A percentile compares a stretch with the other conserved stretches of the same genome.
Evolutionary conservation across 2,888 invertebrate species (phyloP).

Genomic region (Tachina fera): DNA sequence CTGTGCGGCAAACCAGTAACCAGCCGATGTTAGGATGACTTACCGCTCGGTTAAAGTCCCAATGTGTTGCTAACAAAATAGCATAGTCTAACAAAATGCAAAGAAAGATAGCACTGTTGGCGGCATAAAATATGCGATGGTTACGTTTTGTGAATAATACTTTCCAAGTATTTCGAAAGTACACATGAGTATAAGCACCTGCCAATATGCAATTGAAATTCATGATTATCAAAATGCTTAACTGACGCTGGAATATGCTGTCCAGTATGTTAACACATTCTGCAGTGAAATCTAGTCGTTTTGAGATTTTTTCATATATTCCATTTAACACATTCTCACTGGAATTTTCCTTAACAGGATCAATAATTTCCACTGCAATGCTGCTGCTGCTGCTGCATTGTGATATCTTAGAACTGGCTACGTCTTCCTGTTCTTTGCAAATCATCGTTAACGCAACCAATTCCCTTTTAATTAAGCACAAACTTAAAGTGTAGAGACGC

Average conservation of each 20-base stretch:
- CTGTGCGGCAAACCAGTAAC: no score
- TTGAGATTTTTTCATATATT: constrained; percentile 7
- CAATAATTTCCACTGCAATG: constrained; percentile 43
- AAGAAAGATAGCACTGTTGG: constrained; percentile 76
- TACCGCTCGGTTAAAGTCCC: constrained; percentile 74
- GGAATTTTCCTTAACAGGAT: constrained; percentile 33
- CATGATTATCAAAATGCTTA: constrained; percentile 74
- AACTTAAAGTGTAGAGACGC: constrained; percentile 70
- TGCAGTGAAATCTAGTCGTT: constrained; percentile 14
- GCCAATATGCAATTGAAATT: constrained; percentile 78
- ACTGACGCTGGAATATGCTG: constrained; percentile 73
- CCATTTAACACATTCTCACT: neutral
- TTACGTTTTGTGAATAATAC: constrained; percentile 75
- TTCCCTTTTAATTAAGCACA: constrained; percentile 75
- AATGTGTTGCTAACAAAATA: constrained; percentile 74
- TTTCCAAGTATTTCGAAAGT: constrained; percentile 77
- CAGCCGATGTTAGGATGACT: constrained; percentile 19
- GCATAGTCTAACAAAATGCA: constrained; percentile 78
- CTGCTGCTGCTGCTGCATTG: no score
- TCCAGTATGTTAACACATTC: constrained; percentile 65
- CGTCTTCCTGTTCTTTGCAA: constrained; percentile 26
- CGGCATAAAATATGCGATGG: constrained; percentile 76
- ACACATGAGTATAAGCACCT: constrained; percentile 75
- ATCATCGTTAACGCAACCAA: constrained; percentile 59
- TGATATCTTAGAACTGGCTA: neutral